phyloP scores from a whole-genome alignment of 2,113 vertebrate species.

The Candoia aspera region DNA sequence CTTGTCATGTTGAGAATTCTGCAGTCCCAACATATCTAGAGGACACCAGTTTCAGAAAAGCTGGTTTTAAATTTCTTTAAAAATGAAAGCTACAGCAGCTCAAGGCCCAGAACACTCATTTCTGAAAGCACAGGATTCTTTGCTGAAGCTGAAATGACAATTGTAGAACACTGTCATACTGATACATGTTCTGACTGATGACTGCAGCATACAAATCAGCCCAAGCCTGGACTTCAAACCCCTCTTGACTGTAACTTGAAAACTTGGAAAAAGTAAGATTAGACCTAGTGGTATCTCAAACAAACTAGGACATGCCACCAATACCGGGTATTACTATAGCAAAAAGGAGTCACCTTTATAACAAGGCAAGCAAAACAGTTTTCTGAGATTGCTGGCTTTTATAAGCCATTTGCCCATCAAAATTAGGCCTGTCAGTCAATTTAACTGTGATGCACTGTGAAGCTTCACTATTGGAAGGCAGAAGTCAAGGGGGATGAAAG shows the following conservation, averaged over 20 bases:
- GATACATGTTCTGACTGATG: conserved; percentile 15
- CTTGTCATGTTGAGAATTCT: background rate
- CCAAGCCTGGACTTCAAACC: background rate
- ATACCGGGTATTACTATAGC: background rate
- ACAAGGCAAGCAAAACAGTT: background rate
- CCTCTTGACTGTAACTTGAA: background rate
- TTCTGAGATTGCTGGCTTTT: background rate
- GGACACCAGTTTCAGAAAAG: background rate
- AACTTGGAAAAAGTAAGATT: background rate
- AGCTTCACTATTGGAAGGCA: background rate
- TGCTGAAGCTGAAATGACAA: conserved; percentile 30
- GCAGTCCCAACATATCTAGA: background rate
- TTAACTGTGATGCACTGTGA: background rate
- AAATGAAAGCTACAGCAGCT: background rate
- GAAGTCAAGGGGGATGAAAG: background rate
- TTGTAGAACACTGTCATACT: background rate
- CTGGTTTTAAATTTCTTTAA: background rate
- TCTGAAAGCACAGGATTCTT: conserved; percentile 3
- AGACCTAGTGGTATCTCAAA: background rate
- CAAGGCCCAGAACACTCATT: background rate
- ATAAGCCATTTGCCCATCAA: background rate
- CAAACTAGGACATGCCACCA: background rate
- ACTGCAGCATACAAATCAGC: background rate
- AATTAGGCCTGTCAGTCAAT: background rate
- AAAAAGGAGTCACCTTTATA: background rate